Base-by-base conservation (phyloP, 2,113 vertebrate species). In the Cacatua alba region DNA sequence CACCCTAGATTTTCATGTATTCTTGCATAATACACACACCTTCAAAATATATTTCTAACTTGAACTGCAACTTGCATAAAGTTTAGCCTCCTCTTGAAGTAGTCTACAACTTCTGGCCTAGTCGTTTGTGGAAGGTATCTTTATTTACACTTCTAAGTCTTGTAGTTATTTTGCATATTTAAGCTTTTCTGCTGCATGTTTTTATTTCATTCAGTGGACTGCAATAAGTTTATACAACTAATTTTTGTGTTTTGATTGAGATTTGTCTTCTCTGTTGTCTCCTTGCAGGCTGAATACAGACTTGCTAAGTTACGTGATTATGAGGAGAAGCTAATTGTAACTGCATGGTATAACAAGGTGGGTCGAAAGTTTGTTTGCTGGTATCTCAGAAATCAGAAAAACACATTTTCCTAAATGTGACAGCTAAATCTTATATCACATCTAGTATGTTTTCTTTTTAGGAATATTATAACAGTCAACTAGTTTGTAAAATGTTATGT, bases 331-430 rank as follows among this genome's bases (percentile, higher is more conserved):
- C 97, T 99, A 77, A 99, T 99, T 82, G 99, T 99, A 41, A 99
- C 99, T 35, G 99, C 99, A 0, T 99, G 99, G 99, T 99, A 99
- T 95, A 99, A 99, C 97, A 99, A 99, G 99, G 99, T 99, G 94
- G 91, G 97, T 87, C 44, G 29, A 64, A 88, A 70, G 44, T 33
- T 37, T 13, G 25, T 17, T 69, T 71, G 14, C 1, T 46, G 21
- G 5, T 49, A 9, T 53, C 20, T 91, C 44, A 35, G 24, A 43
- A 84, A 76, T 31, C 14, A 21, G 44, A 52, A 57, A 41, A 92
- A 24, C 10, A 2, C 6, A 1, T 49, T 79, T 71, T 70, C 44
- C 21, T 37, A 5, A 65, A 4, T 2, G 11, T 31, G 6, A 11
- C 52, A 31, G 7, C 44, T 43, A 72, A 57, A 29, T 68, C 33